Evolutionary conservation across 2,797 vertebrate genomes (phyloP), one percentile per base, ranked within the genome.

Genomic region (Apogon talboti): DNA sequence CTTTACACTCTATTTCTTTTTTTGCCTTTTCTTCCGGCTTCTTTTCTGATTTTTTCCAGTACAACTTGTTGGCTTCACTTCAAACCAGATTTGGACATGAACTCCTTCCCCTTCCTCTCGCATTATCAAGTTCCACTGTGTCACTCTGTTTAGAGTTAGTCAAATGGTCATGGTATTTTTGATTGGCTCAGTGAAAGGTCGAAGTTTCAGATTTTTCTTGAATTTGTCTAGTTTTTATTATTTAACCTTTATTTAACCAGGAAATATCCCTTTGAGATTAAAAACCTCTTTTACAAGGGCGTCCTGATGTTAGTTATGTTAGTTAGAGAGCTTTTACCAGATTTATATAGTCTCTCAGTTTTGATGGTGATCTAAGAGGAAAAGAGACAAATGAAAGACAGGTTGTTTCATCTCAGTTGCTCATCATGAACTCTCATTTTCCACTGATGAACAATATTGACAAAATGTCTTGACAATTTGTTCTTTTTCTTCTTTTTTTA

Each of bases 81-180:
- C 58, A 71, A 40, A 47, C 53, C 28, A 62, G 30, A 38, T 64
- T 55, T 49, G 33, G 37, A 60, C n/a, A 52, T 28, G 59, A 63
- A 16, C 21, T 24, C 11, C 21, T 21, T 53, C 40, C 53, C 38
- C 53, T 72, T 83, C 51, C 62, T 67, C 35, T 65, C n/a, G 0
- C 3, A 52, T 63, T 71, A 51, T 86, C 68, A 77, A 35, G 28
- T 77, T 81, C 64, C 71, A 47, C 18, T 66, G 45, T 61, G 42
- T 81, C 59, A 41, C 43, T 76, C 54, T 42, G 50, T 42, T 45
- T 48, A 60, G 19, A 35, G 37, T 59, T 15, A 19, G 46, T 77
- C 48, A 67, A 55, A 71, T 10, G 6, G 0, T 51, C 18, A 43
- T 42, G 44, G 9, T 3, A 10, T 57, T 67, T 76, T 62, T 56